phyloP scores from a whole-genome alignment of 2,113 vertebrate species.

The Brienomyrus longianalis region DNA sequence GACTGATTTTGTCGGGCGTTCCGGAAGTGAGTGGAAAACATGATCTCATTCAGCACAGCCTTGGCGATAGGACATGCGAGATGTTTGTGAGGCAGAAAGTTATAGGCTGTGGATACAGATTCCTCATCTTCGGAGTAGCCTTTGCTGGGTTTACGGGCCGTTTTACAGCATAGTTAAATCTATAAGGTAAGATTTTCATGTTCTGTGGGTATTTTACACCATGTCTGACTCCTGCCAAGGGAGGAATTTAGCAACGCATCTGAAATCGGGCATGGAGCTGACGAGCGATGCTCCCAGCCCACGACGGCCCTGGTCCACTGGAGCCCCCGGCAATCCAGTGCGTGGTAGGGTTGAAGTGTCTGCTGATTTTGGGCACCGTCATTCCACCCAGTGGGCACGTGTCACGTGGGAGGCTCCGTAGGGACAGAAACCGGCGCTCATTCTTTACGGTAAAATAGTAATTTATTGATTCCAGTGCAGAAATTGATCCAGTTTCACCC shows the following conservation, averaged over 20 bases:
- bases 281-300: background rate
- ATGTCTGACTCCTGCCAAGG: background rate
- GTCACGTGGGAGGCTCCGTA: background rate
- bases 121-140: background rate
- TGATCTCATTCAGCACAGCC: background rate
- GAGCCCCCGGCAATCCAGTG: background rate
- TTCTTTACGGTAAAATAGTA: slow-evolving; percentile 36
- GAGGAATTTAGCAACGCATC: slow-evolving; percentile 12
- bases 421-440: slow-evolving; percentile 21
- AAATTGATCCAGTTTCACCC: background rate
- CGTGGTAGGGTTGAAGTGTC: background rate
- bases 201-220: background rate
- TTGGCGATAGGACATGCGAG: background rate
- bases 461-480: background rate
- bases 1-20: background rate
- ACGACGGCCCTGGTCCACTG: background rate
- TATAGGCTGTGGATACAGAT: background rate
- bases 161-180: background rate
- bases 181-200: background rate
- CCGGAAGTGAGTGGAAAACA: background rate
- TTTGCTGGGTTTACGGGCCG: background rate
- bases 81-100: background rate
- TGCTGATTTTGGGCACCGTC: background rate
- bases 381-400: background rate
- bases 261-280: background rate